Evolutionary conservation across 2,888 invertebrate genomes (phyloP).

Genomic region (Callyntrura sp.): DNA sequence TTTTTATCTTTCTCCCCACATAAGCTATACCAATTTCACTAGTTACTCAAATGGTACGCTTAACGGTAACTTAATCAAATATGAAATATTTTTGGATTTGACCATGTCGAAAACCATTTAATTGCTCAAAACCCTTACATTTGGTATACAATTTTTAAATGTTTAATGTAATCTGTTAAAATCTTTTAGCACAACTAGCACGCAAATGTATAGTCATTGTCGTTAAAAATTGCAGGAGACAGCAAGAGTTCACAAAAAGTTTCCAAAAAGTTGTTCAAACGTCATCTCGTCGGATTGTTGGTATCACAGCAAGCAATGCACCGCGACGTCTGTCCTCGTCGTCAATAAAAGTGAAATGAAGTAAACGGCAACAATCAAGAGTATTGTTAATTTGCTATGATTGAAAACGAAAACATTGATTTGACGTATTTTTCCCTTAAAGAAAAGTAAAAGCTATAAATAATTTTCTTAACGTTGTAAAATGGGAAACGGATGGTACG

Average conservation of each 20-base stretch:
- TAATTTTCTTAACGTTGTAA: slow-evolving; percentile 25
- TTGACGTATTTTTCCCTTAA: slow-evolving; percentile 27
- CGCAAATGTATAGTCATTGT: background rate
- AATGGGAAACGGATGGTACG: slow-evolving; percentile 59
- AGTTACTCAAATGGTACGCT: background rate
- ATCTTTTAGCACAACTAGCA: too few species aligned
- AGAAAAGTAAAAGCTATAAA: slow-evolving; percentile 57
- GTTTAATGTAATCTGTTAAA: background rate
- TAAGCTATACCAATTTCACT: slow-evolving; percentile 30
- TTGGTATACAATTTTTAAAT: background rate
- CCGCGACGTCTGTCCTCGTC: background rate
- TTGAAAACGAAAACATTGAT: slow-evolving; percentile 53
- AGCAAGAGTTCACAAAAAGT: too few species aligned
- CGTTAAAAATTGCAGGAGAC: background rate
- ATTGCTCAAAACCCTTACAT: background rate
- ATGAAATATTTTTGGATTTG: background rate
- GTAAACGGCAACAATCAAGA: slow-evolving; percentile 36
- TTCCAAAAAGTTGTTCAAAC: too few species aligned
- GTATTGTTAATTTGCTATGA: background rate
- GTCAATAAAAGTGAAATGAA: slow-evolving; percentile 74
- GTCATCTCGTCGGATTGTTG: too few species aligned
- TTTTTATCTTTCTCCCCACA: slow-evolving; percentile 1
- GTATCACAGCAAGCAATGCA: background rate
- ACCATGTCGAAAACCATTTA: background rate
- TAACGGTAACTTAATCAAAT: slow-evolving; percentile 6